Evolutionary conservation across 2,797 vertebrate species (phyloP).

Genomic region (Myotis vivesi): DNA sequence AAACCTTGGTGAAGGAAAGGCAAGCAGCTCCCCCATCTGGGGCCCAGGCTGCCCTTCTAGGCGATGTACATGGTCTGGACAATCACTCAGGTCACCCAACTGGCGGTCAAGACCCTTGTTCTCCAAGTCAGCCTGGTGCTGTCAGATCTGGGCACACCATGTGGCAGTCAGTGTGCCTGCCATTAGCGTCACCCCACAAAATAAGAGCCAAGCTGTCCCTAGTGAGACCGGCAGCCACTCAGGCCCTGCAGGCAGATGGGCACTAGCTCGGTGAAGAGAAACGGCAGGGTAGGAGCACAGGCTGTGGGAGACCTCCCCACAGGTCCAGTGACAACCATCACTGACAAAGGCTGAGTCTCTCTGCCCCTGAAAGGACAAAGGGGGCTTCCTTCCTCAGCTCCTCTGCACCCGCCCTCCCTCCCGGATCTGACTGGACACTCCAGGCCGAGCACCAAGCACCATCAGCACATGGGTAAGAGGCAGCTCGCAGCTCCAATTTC

Average conservation of each 20-base stretch:
- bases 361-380: neutral
- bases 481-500: neutral
- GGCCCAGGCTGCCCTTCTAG: neutral
- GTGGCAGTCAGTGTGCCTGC: accelerated
- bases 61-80: too few species aligned
- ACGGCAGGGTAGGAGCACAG: too few species aligned
- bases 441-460: neutral
- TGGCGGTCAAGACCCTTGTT: neutral
- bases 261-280: neutral
- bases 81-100: neutral
- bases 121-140: neutral
- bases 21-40: neutral
- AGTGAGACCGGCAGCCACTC: accelerated
- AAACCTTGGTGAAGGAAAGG: neutral
- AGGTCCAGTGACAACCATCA: neutral
- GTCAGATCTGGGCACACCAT: neutral
- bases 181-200: accelerated
- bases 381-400: neutral
- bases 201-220: neutral
- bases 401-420: neutral
- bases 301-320: neutral
- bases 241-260: neutral
- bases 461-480: neutral
- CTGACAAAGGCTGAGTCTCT: neutral
- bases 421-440: neutral